phyloP scores from a whole-genome alignment of 92 coral and sea anemone species.

The Pocillopora meandrina region DNA sequence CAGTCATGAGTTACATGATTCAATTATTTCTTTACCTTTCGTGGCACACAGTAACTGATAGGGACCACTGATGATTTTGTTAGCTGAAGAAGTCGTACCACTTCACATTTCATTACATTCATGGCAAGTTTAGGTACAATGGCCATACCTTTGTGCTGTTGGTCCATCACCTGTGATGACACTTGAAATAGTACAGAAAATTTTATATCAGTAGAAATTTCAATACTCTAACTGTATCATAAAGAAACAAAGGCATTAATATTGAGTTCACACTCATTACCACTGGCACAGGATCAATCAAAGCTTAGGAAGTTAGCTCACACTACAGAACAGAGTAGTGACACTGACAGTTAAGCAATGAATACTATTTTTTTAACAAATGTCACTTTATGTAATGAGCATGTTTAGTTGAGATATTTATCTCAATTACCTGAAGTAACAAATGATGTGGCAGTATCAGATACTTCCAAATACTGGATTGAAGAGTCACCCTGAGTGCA shows the following conservation, averaged over 20 bases:
- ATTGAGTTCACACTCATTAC: background rate
- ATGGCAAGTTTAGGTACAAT: slow-evolving; percentile 91
- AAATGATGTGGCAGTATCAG: slow-evolving; percentile 29
- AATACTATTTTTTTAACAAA: background rate
- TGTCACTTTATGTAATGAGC: background rate
- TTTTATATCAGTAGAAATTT: background rate
- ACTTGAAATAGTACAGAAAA: slow-evolving; percentile 30
- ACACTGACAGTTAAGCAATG: no score
- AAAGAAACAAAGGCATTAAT: no score
- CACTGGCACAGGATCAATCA: no score
- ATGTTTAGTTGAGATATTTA: background rate
- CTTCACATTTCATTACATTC: slow-evolving; percentile 95
- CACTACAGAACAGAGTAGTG: no score
- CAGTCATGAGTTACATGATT: no score
- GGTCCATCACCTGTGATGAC: slow-evolving; percentile 73
- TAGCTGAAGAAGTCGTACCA: slow-evolving; percentile 86
- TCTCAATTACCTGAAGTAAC: background rate
- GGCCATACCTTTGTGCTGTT: slow-evolving; percentile 86
- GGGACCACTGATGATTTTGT: slow-evolving; percentile 79
- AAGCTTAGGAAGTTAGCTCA: no score
- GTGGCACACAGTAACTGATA: slow-evolving; percentile 87
- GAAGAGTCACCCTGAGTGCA: slow-evolving; percentile 22
- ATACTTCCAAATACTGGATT: slow-evolving; percentile 27
- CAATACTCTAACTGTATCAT: no score
- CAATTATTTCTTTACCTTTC: slow-evolving; percentile 70